Conservation (phyloP, 2,888 invertebrate genomes). For the Diploptera punctata region DNA sequence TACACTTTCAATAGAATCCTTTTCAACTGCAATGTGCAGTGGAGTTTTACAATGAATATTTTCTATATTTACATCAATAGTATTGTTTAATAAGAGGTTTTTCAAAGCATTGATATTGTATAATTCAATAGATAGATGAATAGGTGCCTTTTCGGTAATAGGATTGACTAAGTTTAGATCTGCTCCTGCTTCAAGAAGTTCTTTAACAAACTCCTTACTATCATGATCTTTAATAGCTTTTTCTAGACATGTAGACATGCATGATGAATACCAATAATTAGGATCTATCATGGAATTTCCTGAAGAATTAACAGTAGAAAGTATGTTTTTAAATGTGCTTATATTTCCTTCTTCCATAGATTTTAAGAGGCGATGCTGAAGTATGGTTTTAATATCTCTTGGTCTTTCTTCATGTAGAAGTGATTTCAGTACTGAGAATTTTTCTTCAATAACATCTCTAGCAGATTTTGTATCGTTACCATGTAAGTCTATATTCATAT, state of each 20-base stretch:
- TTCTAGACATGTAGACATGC: neutral
- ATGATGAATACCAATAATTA: neutral
- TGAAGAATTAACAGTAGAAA: neutral
- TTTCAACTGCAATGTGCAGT: neutral
- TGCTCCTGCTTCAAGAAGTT: neutral
- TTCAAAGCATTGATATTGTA: neutral
- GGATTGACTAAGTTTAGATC: neutral
- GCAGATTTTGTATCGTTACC: neutral
- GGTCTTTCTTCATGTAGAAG: neutral
- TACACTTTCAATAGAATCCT: neutral
- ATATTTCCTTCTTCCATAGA: neutral
- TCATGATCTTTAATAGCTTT: neutral
- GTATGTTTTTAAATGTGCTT: neutral
- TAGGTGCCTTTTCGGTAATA: neutral
- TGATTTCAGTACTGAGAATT: neutral
- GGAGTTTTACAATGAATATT: neutral
- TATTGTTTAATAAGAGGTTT: neutral
- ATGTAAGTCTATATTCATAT: neutral
- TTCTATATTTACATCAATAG: neutral
- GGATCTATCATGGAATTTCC: neutral
- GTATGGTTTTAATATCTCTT: neutral
- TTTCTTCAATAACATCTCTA: neutral
- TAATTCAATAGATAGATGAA: neutral
- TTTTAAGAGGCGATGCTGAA: neutral
- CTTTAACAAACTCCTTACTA: neutral